A percentile compares a stretch with the other conserved stretches of the same genome.
Conservation (phyloP, 1,140 invertebrate species). For the Drosophila paulistorum region DNA sequence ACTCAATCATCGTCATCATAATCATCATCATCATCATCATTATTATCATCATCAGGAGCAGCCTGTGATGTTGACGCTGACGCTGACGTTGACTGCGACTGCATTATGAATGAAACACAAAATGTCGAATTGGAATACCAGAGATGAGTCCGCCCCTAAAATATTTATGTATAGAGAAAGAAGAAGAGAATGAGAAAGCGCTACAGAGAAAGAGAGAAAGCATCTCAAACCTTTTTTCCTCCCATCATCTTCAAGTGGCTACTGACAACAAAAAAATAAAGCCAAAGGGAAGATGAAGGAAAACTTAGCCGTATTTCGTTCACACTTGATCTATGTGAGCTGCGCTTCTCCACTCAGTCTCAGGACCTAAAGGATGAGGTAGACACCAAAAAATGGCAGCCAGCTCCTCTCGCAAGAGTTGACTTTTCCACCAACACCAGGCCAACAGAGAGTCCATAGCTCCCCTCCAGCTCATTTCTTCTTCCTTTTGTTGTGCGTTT, state of each 20-base stretch:
- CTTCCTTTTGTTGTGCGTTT: conserved; percentile 71
- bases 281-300: conserved; percentile 22
- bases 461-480: background rate
- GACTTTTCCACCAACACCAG: conserved; percentile 69
- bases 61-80: conserved; percentile 58
- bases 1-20: conserved; percentile 53
- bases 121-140: conserved; percentile 81
- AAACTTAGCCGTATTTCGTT: conserved; percentile 73
- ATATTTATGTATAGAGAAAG: conserved; percentile 43
- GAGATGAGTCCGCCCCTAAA: conserved; percentile 61
- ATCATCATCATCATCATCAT: background rate
- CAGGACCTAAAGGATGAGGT: conserved; percentile 28
- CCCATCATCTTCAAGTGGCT: conserved; percentile 29
- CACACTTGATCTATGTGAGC: conserved; percentile 66
- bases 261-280: conserved; percentile 35
- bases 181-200: conserved; percentile 16
- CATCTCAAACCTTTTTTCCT: conserved; percentile 4
- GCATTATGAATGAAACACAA: conserved; percentile 78
- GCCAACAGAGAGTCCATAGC: conserved; percentile 29
- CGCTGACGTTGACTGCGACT: conserved; percentile 24
- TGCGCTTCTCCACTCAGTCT: conserved; percentile 6
- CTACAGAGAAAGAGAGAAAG: conserved; percentile 11
- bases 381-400: conserved; percentile 72
- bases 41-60: background rate
- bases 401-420: conserved; percentile 60